Base-by-base conservation (phyloP, 2,797 vertebrate species). In the Brotula barbata region DNA sequence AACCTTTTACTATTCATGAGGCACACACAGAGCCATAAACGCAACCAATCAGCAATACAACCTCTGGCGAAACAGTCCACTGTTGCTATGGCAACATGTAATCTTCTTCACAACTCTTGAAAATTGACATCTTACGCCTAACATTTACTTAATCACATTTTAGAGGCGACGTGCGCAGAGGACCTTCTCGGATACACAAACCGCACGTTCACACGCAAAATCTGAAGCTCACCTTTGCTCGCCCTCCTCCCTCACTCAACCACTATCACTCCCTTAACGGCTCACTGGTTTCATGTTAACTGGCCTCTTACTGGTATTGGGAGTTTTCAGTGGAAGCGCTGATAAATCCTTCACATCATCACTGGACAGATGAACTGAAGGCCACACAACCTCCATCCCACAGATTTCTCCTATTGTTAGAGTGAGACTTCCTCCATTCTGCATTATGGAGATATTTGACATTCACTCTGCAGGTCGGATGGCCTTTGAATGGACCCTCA, bases 51-150 rank as follows among this genome's bases (percentile, higher is more conserved):
- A 33, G 41, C 71, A 75, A 49, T 46, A 54, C 68, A 64, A 59
- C 79, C 77, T 50, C 44, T 23, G 43, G 40, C 59, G 60, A 40
- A 71, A 72, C 36, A 19, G 43, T 1, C 59, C 47, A 10, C 69
- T 70, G 88, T 88, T 88, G 78, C 84, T 64, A 85, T 75, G 77
- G 84, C 64, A 83, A 84, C 84, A 56, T n/a, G 45, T 62, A 33
- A 77, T 81, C 68, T 46, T 58, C 33, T 55, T 68, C 20, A 62
- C 42, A 60, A 41, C 68, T 55, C 44, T 15, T 39, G 4, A 39
- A 3, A 39, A 11, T 39, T 39, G 17, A 49, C 14, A 4, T 8
- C 28, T 65, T 20, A 17, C 28, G 0, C 5, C 39, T 44, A n/a
- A 3, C 7, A 14, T 40, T 21, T 17, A 39, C 2, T 20, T 43